Conservation (phyloP, 2,113 vertebrate genomes). For the Himantopus leucocephalus region DNA sequence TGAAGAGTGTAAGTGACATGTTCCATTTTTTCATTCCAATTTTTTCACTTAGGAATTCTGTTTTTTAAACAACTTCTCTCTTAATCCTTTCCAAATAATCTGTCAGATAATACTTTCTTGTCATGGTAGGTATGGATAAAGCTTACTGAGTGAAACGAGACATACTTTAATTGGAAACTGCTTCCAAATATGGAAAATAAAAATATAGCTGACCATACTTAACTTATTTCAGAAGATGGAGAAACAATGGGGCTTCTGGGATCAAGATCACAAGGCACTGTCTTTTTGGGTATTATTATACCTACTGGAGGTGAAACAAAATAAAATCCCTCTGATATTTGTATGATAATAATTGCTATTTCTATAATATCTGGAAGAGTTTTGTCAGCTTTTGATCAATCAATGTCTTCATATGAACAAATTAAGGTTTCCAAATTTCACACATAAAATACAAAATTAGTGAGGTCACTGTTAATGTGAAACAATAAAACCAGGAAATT, state of each 20-base stretch:
- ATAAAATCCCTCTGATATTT: neutral
- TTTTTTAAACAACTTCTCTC: neutral
- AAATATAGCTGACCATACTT: neutral
- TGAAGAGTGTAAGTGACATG: neutral
- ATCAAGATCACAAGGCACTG: neutral
- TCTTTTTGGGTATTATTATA: neutral
- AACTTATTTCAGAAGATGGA: neutral
- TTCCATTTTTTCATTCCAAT: neutral
- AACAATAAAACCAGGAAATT: neutral
- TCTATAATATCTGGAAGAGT: neutral
- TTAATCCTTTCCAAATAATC: neutral
- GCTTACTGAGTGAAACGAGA: neutral
- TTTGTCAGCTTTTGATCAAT: neutral
- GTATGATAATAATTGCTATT: neutral
- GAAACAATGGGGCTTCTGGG: neutral
- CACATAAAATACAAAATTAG: neutral
- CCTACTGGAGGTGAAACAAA: neutral
- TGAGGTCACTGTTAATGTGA: neutral
- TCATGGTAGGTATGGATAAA: neutral
- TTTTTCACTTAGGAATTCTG: neutral
- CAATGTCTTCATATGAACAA: neutral
- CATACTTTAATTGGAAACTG: neutral
- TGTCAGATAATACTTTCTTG: neutral
- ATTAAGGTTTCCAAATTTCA: neutral
- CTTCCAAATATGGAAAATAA: neutral